Evolutionary conservation across 2,113 vertebrate species (phyloP), one percentile per base, ranked within the genome.

Genomic region (Psilopogon haemacephalus): DNA sequence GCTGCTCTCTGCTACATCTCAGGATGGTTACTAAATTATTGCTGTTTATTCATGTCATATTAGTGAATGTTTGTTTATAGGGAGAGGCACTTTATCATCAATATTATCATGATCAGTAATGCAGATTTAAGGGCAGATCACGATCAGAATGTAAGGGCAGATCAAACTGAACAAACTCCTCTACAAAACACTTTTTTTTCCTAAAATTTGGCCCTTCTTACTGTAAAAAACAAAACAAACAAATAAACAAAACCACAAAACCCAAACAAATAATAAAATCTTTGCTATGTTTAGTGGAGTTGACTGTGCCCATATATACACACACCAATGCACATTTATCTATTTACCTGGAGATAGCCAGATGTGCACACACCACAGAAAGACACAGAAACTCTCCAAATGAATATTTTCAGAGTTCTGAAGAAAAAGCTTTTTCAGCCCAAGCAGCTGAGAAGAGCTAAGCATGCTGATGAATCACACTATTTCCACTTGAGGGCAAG

Each of bases 391-490:
- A 23, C 40, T 69, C 88, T 79, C 46, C 44, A 8, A 81, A 78
- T 4, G 27, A 63, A 1, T 59, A 50, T 35, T 50, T 84, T 67
- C 3, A 2, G 42, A 86, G n/a, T 59, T 88, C 50, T 2, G 33
- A 70, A 88, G 30, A 70, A 88, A 87, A 89, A 50, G 9, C 1
- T 54, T 87, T 93, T 94, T 65, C 60, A 83, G 48, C 18, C 38
- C 28, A 75, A 79, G 48, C 0, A 4, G 32, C 28, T 44, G 28
- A 20, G 23, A 50, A 81, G 59, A 89, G 27, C 54, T 37, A 68
- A 68, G 38, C 2, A 3, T 37, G 46, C 14, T 54, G 58, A 75
- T 15, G 15, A 63, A 94, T 85, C 13, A 89, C 30, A n/a, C 11
- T 40, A 58, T 9, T 73, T 77, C 38, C 37, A 54, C 27, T 56